phyloP scores from a whole-genome alignment of 2,888 invertebrate species.

The Drosophila kanekoi region DNA sequence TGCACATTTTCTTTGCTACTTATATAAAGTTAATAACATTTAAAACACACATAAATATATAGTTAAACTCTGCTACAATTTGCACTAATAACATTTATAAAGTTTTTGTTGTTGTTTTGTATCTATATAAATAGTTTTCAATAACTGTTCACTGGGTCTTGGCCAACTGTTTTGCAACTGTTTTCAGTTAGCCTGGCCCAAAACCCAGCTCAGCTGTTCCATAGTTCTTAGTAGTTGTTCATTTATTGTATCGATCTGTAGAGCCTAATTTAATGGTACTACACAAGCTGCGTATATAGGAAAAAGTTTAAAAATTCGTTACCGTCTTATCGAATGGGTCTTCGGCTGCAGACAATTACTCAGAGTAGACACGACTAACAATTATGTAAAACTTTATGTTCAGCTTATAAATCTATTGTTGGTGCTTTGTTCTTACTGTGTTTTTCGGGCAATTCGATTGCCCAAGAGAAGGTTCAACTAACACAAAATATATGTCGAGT shows the following conservation, averaged over 20 bases:
- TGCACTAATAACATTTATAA: slow-evolving; percentile 75
- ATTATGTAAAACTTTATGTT: slow-evolving; percentile 52
- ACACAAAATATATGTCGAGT: slow-evolving; percentile 35
- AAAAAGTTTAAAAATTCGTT: slow-evolving; percentile 63
- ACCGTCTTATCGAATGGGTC: slow-evolving; percentile 19
- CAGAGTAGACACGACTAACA: slow-evolving; percentile 50
- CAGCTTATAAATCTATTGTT: slow-evolving; percentile 80
- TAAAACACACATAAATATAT: slow-evolving; percentile 71
- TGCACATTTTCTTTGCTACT: slow-evolving; percentile 43
- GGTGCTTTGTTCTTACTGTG: slow-evolving; percentile 84
- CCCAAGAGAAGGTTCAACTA: slow-evolving; percentile 62
- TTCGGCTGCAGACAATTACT: slow-evolving; percentile 27
- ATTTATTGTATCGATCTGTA: slow-evolving; percentile 56
- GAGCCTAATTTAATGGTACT: slow-evolving; percentile 43
- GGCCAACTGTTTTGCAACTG: not conserved
- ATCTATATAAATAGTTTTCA: slow-evolving; percentile 39
- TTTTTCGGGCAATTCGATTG: slow-evolving; percentile 73
- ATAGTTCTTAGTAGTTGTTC: slow-evolving; percentile 22
- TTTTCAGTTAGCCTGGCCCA: slow-evolving; percentile 6
- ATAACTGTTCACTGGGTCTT: slow-evolving; percentile 20
- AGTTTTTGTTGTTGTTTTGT: slow-evolving; percentile 43
- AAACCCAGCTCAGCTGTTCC: slow-evolving; percentile 24
- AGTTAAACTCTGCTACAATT: slow-evolving; percentile 70
- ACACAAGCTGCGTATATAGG: slow-evolving; percentile 59
- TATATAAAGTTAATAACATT: slow-evolving; percentile 69